Evolutionary conservation across 2,113 vertebrate genomes (phyloP).

Genomic region (Xenus cinereus): DNA sequence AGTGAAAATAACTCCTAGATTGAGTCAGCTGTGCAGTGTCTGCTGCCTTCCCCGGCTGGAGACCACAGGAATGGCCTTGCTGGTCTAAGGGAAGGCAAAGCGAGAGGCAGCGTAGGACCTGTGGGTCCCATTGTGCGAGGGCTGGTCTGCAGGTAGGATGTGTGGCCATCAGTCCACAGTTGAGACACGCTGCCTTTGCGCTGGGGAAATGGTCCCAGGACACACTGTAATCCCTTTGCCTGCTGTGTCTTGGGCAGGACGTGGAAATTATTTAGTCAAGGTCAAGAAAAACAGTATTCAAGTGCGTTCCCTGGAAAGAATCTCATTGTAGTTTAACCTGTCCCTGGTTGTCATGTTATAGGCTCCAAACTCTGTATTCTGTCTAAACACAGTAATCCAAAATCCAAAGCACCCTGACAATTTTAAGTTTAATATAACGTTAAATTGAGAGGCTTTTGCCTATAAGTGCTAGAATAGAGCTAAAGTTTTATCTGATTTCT

Average conservation of each 20-base stretch:
- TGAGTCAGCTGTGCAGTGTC: not conserved
- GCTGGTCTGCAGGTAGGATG: not conserved
- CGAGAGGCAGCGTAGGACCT: accelerated
- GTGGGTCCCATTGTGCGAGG: not conserved
- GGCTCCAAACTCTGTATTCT: not conserved
- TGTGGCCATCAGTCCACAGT: accelerated
- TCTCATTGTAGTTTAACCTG: not conserved
- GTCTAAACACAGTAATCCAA: not conserved
- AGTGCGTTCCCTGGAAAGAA: not conserved
- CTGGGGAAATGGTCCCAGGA: not conserved
- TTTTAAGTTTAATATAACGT: not conserved
- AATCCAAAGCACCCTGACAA: not conserved
- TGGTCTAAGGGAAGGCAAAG: not conserved
- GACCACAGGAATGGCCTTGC: not conserved
- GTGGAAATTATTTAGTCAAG: not conserved
- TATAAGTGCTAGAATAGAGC: not conserved
- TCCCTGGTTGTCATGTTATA: not conserved
- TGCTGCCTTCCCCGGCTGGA: not conserved
- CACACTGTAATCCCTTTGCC: not conserved
- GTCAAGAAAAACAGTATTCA: not conserved
- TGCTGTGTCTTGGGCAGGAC: not conserved
- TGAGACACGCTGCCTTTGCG: not conserved
- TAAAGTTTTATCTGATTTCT: not conserved
- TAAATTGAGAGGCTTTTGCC: not conserved
- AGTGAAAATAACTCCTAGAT: not conserved